A percentile compares a stretch with the other conserved stretches of the same genome.
Evolutionary conservation across 2,113 vertebrate species (phyloP).

Genomic region (Poeciliopsis occidentalis): DNA sequence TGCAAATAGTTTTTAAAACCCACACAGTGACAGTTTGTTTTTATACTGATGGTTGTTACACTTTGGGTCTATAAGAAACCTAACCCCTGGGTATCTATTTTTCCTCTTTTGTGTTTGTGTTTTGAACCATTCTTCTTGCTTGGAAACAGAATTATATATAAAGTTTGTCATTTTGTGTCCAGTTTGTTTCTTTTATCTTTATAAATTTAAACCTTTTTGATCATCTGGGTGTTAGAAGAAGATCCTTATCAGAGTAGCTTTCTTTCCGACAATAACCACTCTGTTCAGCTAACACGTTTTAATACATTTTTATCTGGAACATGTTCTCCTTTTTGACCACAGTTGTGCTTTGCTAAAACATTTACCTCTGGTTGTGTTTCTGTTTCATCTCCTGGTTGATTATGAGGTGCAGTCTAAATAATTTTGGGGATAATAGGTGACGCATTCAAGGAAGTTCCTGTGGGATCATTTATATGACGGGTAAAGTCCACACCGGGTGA

Average conservation of each 20-base stretch:
- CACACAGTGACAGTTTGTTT: constrained; percentile 16
- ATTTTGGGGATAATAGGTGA: constrained; percentile 56
- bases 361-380: background rate
- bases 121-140: background rate
- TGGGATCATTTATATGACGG: constrained; percentile 45
- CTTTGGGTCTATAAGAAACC: background rate
- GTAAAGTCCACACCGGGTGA: constrained; percentile 70
- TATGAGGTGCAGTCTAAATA: background rate
- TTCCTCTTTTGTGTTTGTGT: background rate
- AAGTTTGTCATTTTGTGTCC: background rate
- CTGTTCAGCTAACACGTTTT: background rate
- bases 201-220: background rate
- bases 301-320: background rate
- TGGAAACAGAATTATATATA: background rate
- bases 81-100: background rate
- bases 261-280: background rate
- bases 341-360: background rate
- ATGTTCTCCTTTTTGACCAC: background rate
- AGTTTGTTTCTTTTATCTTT: background rate
- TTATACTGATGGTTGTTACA: background rate
- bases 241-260: background rate
- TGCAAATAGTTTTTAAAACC: constrained; percentile 12
- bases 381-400: background rate
- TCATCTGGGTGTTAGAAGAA: background rate
- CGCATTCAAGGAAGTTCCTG: constrained; percentile 76